Percentiles rank a stretch among this genome's conserved stretches.
Conservation (phyloP, 1,140 invertebrate species). For the Manduca sexta region DNA sequence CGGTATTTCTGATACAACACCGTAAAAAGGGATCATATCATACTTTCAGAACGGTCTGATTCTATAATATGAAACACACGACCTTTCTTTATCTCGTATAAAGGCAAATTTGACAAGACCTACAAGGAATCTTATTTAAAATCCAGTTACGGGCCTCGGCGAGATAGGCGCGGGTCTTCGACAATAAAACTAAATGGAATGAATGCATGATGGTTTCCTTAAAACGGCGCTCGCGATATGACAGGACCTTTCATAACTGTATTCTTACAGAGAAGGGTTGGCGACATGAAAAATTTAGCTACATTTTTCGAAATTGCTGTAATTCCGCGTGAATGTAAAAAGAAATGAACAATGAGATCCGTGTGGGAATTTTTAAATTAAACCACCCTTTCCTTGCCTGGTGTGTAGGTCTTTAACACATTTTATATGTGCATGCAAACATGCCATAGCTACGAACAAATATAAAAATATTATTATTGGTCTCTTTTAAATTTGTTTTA, state of each 20-base stretch:
- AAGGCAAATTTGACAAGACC: conserved; percentile 59
- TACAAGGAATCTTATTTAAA: conserved; percentile 68
- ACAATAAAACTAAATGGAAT: conserved; percentile 72
- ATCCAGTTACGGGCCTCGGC: conserved; percentile 57
- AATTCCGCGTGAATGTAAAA: too few relatives aligned
- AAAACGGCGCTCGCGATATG: conserved; percentile 54
- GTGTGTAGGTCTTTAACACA: too few relatives aligned
- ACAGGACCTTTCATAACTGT: conserved; percentile 36
- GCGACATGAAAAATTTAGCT: conserved; percentile 38
- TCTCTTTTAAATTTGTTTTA: too few relatives aligned
- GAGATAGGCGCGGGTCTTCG: conserved; percentile 64
- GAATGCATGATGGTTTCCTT: conserved; percentile 63
- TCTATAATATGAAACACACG: conserved; percentile 54
- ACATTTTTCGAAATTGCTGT: too few relatives aligned
- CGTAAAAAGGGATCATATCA: conserved; percentile 55
- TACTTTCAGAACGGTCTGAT: conserved; percentile 44
- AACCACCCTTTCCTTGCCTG: too few relatives aligned
- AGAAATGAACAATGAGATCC: too few relatives aligned
- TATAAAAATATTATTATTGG: too few relatives aligned
- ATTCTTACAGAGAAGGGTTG: conserved; percentile 48
- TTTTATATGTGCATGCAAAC: too few relatives aligned
- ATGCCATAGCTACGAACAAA: too few relatives aligned
- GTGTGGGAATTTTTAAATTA: too few relatives aligned
- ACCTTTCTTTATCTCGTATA: conserved; percentile 66
- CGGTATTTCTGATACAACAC: conserved; percentile 30